Evolutionary conservation across 2,113 vertebrate genomes (phyloP).

Genomic region (Nipponia nippon): DNA sequence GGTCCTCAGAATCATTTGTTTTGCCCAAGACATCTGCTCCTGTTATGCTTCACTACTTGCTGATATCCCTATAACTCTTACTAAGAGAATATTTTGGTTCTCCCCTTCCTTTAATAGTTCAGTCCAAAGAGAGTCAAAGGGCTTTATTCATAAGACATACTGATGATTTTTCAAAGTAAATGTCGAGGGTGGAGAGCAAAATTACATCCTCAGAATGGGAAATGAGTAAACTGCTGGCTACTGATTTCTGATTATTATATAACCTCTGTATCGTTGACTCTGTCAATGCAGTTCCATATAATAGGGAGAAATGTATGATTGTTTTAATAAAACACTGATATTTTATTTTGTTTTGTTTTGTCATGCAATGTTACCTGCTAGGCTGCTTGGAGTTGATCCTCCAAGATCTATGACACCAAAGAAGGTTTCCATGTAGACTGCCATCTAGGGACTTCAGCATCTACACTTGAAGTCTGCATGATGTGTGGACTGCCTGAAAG

Average conservation of each 20-base stretch:
- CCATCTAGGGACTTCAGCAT: neutral
- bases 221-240: neutral
- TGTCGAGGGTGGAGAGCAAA: neutral
- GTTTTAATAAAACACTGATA: neutral
- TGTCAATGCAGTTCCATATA: neutral
- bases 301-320: neutral
- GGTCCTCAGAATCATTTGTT: neutral
- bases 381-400: neutral
- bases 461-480: neutral
- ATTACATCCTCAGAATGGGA: neutral
- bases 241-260: neutral
- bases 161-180: neutral
- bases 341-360: neutral
- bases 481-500: neutral
- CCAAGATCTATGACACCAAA: neutral
- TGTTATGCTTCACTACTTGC: neutral
- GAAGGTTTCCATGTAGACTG: neutral
- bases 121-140: neutral
- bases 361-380: neutral
- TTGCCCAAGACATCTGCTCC: accelerated
- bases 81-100: neutral
- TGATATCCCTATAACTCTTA: neutral
- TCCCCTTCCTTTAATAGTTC: neutral
- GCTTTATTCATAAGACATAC: neutral
- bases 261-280: neutral